phyloP scores from a whole-genome alignment of 2,113 vertebrate species.

The Orthonyx spaldingii region DNA sequence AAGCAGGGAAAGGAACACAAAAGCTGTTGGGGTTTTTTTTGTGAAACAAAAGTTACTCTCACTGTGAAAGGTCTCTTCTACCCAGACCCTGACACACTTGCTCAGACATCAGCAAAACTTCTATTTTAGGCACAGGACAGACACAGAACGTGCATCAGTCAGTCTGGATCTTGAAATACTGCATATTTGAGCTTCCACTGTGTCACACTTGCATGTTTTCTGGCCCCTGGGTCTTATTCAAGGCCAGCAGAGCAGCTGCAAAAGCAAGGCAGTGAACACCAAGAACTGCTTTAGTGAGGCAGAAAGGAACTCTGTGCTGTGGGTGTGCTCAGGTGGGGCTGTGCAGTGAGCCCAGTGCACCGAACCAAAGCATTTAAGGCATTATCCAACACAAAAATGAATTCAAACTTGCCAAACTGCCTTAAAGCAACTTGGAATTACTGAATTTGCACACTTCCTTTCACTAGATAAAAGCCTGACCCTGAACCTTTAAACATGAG shows the following conservation, averaged over 20 bases:
- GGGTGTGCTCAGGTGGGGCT: background rate
- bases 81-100: background rate
- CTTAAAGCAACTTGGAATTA: background rate
- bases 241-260: slow-evolving; percentile 29
- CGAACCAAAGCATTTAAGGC: background rate
- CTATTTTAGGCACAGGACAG: background rate
- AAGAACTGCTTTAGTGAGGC: background rate
- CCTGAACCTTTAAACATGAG: background rate
- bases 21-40: background rate
- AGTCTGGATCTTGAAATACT: background rate
- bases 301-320: background rate
- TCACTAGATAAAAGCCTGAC: background rate
- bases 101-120: background rate
- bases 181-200: background rate
- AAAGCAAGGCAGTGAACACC: background rate
- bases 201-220: background rate
- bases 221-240: background rate
- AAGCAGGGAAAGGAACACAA: background rate
- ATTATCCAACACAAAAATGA: background rate
- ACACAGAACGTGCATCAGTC: background rate
- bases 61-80: background rate
- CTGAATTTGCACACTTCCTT: background rate
- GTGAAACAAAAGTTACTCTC: background rate
- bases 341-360: background rate
- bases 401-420: background rate